Conservation (phyloP, 2,888 invertebrate species). For the Drosophila robusta region DNA sequence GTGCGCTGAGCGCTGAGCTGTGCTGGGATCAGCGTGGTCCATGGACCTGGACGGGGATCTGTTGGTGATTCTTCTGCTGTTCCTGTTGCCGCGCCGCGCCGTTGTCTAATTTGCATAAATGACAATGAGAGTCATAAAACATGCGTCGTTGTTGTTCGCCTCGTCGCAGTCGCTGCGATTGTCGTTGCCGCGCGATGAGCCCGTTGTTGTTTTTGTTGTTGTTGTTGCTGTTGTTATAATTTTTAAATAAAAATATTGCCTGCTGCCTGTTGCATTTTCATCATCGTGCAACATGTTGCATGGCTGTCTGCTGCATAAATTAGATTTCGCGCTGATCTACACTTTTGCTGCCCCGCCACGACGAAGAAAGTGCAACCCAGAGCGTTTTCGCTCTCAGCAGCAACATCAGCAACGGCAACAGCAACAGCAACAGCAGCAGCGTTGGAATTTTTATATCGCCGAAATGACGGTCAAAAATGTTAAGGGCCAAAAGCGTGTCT, state of each 20-base stretch:
- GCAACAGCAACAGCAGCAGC: conserved; percentile 1
- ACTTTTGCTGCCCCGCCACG: conserved; percentile 65
- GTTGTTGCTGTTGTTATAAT: conserved; percentile 24
- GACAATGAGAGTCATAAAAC: conserved; percentile 82
- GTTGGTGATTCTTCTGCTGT: conserved; percentile 31
- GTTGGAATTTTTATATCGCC: conserved; percentile 74
- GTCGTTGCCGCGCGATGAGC: conserved; percentile 41
- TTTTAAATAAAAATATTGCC: conserved; percentile 63
- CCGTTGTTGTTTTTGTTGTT: too few relatives aligned
- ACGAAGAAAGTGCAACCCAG: conserved; percentile 73
- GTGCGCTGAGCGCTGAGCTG: conserved; percentile 3
- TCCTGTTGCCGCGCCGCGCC: conserved; percentile 40
- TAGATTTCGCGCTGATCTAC: conserved; percentile 76
- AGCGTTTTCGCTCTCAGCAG: conserved; percentile 65
- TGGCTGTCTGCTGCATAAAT: conserved; percentile 71
- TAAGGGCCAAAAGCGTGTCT: conserved; percentile 83
- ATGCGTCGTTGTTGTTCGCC: conserved; percentile 77
- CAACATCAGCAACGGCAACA: neutral
- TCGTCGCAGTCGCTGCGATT: conserved; percentile 41
- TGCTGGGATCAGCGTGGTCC: conserved; percentile 22
- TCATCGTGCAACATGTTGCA: conserved; percentile 76
- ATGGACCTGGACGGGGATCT: conserved; percentile 2
- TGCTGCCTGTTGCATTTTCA: conserved; percentile 39
- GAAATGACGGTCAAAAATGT: conserved; percentile 79
- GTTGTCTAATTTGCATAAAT: conserved; percentile 80